These are phyloP conservation scores for Apodemus sylvaticus DNA, from an alignment of 2,113 vertebrate species.

Conservation along the genomic window DNA sequence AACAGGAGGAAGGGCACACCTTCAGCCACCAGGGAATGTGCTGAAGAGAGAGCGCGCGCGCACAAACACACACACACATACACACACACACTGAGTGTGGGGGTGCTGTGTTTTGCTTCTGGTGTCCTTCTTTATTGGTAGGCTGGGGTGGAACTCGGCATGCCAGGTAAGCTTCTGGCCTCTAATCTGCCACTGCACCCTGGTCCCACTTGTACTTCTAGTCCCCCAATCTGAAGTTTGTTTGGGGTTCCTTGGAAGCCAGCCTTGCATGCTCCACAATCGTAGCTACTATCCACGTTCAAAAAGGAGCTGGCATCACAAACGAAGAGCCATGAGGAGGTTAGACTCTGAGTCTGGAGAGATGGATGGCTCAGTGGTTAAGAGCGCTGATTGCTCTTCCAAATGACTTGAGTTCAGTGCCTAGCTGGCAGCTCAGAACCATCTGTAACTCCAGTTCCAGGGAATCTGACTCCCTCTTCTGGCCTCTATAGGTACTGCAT, in stretches of 20 bases:
- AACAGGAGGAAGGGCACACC: neutral
- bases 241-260: neutral
- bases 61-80: neutral
- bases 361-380: neutral
- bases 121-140: neutral
- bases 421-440: neutral
- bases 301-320: slow-evolving; percentile 16
- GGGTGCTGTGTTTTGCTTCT: neutral
- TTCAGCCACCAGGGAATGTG: neutral
- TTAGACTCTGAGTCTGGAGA: neutral
- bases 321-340: neutral
- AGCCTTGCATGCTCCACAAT: neutral
- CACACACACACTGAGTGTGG: neutral
- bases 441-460: neutral
- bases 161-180: neutral
- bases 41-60: neutral
- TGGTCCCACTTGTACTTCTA: neutral
- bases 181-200: too few relatives aligned
- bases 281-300: neutral
- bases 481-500: neutral
- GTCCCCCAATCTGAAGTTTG: neutral
- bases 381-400: neutral
- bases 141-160: too few relatives aligned
- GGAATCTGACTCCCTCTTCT: neutral
- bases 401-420: neutral